Evolutionary conservation across 2,797 vertebrate species (phyloP).

Genomic region (Anguilla pacifica): DNA sequence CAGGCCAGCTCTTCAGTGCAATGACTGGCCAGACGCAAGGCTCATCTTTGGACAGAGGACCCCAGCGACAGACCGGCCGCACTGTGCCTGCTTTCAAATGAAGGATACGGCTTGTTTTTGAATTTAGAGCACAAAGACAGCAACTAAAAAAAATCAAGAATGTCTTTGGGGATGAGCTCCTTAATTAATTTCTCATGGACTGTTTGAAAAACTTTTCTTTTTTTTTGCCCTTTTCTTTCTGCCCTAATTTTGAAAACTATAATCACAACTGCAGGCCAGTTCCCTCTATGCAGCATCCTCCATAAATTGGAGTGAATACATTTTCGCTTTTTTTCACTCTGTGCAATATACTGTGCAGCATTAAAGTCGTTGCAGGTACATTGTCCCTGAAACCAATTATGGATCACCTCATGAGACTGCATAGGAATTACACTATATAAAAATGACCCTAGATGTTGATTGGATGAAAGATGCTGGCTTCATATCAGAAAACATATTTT

Average conservation of each 20-base stretch:
- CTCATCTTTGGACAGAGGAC: not conserved
- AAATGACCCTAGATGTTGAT: not conserved
- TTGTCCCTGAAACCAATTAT: not conserved
- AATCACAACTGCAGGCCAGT: not conserved
- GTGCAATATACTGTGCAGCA: not conserved
- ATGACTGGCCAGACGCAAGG: not conserved
- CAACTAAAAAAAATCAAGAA: not conserved
- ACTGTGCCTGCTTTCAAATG: not conserved
- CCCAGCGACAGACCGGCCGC: not conserved
- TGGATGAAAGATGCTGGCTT: not conserved
- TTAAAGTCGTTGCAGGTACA: not conserved
- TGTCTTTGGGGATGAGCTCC: not conserved
- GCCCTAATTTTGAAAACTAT: not conserved
- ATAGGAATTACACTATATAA: not conserved
- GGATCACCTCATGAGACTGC: not conserved
- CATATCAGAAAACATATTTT: not conserved
- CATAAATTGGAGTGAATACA: not conserved
- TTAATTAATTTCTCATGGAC: not conserved
- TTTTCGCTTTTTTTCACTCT: not conserved
- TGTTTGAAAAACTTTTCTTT: not conserved
- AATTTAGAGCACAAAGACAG: slow-evolving; percentile 1
- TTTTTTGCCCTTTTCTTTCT: not conserved
- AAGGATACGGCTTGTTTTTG: not conserved
- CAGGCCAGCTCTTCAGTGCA: not conserved
- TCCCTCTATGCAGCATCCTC: not conserved